Evolutionary conservation across 1,140 invertebrate genomes (phyloP), one percentile per base, ranked within the genome.

Genomic region (Leguminivora glycinivorella): DNA sequence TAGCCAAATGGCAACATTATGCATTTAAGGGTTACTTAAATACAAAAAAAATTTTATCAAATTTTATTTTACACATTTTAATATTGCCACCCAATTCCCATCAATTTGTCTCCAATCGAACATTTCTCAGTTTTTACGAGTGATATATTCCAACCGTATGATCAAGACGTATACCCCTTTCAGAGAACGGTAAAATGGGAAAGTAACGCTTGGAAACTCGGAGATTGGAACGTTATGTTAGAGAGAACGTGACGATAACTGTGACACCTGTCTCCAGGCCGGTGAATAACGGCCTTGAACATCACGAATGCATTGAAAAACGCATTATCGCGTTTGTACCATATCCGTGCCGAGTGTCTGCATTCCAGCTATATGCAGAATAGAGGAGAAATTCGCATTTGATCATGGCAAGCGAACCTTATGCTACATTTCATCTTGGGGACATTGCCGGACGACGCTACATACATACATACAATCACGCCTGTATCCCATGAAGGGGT

Each of bases 231-330:
- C 67, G 73, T 70, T 75, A 67, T 70, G 71, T 71, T 66, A 74
- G 71, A 71, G 72, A 75, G 73, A 76, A 82, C 72, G 75, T 76
- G 77, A 79, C 70, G 74, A 80, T 82, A 80, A 77, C 77, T 75
- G 71, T 72, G 79, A 83, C 81, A 84, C 78, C 79, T 83, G 77
- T 79, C 77, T 69, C 72, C 40, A 72, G 68, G 73, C 74, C 79
- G 78, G 78, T 84, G 79, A 83, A 81, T 88, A 87, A 85, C 85
- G 81, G 84, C 77, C 77, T 69, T 75, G 70, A 71, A 72, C 78
- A 78, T 82, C 77, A 74, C 80, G 76, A 82, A 79, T 82, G 82
- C 79, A 81, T 78, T 73, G 79, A 83, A 89, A 88, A 84, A 71
- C 74, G 76, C 73, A 68, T 69, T 56, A 63, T 63, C 67, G 68